Evolutionary conservation across 1,140 invertebrate species (phyloP), one percentile per base, ranked within the genome.

Genomic region (Dufourea novaeangliae): DNA sequence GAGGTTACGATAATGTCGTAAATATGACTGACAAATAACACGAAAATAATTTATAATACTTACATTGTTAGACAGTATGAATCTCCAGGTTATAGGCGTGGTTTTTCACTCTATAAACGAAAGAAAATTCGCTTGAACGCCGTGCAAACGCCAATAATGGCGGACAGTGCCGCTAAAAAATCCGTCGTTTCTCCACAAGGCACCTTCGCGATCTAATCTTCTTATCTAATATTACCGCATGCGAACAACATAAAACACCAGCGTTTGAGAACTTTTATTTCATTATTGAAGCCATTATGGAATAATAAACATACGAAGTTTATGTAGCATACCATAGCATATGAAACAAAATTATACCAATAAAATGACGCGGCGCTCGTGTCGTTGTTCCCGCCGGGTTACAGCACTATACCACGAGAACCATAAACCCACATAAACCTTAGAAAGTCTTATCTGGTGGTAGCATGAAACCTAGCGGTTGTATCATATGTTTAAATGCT

Each of bases 141-240:
- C 32, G 52, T 57, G 12, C 14, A n/a, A 32, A 63, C 50, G 39
- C 57, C 56, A 59, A 52, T 68, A 85, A 85, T 85, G 83, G 82
- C 82, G 82, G 82, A 83, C 27, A 20, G 25, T 67, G 66, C 63
- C 78, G 66, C 73, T 76, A 57, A 54, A 61, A 39, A 14, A 50
- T 44, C n/a, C 27, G 44, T 37, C 22, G 57, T 14, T 22, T 44
- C 25, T 41, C 39, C 27, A 54, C 67, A 37, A 25, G 22, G 46
- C 41, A 7, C 52, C 22, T 76, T 39, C 32, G 14, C 41, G 29
- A 32, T 68, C n/a, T 37, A 69, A 41, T 32, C 34, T 20, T 37
- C 12, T 17, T 69, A 32, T 50, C 46, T 39, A 69, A 39, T 32
- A 5, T 22, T 46, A 37, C 14, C 34, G 12, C 41, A 20, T 22